A percentile compares a stretch with the other conserved stretches of the same genome.
Evolutionary conservation across 1,140 invertebrate species (phyloP).

Genomic region (Daktulosphaira vitifoliae): DNA sequence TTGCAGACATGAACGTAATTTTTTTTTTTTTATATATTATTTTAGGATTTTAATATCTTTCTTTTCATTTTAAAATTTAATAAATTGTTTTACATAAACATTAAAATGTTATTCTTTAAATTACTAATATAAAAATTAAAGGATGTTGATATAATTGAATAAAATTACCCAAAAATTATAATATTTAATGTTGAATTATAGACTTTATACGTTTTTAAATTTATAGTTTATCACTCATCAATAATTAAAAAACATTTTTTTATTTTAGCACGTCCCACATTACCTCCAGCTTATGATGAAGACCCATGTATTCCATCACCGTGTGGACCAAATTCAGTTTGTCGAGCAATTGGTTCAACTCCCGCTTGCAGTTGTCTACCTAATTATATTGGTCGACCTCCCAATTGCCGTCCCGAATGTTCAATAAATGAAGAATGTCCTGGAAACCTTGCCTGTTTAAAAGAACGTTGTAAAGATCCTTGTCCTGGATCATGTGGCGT

Average conservation of each 20-base stretch:
- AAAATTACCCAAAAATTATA: no score
- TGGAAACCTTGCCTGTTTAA: constrained; percentile 67
- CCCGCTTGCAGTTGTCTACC: constrained; percentile 71
- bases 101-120: no score
- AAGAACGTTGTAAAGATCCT: constrained; percentile 69
- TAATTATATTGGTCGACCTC: constrained; percentile 67
- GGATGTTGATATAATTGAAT: no score
- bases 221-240: no score
- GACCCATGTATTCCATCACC: constrained; percentile 47
- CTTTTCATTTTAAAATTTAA: no score
- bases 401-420: constrained; percentile 73
- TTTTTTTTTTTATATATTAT: not conserved
- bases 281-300: constrained; percentile 43
- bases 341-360: constrained; percentile 57
- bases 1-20: constrained; percentile 43
- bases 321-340: constrained; percentile 55
- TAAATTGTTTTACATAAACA: no score
- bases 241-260: no score
- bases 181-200: no score
- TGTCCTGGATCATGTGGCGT: constrained; percentile 79
- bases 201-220: no score
- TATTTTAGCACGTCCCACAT: constrained; percentile 36
- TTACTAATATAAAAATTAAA: no score
- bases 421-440: constrained; percentile 71
- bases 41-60: not conserved